A percentile compares a stretch with the other conserved stretches of the same genome.
Evolutionary conservation across 2,113 vertebrate genomes (phyloP).

Genomic region (Arizona elegans): DNA sequence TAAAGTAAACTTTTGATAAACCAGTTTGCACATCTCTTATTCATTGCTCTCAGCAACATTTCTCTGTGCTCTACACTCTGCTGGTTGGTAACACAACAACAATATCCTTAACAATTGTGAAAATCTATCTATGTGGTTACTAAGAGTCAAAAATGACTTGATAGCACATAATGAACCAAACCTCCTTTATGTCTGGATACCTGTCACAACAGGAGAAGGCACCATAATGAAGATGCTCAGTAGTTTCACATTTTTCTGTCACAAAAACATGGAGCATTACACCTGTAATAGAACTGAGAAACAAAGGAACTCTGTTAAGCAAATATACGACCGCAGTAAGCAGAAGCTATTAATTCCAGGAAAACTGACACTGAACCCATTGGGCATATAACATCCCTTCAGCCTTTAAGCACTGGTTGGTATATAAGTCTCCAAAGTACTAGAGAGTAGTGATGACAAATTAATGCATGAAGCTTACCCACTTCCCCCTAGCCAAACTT

Average conservation of each 20-base stretch:
- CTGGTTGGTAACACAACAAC: too few species aligned
- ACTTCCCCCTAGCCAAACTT: slow-evolving; percentile 16
- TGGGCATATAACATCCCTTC: neutral
- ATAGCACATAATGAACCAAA: neutral
- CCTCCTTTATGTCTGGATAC: neutral
- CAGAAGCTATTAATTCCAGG: neutral
- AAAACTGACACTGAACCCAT: neutral
- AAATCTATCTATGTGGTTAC: neutral
- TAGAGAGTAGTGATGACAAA: neutral
- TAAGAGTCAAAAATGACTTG: neutral
- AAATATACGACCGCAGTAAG: neutral
- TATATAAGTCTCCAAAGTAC: neutral
- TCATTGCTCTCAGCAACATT: too few species aligned
- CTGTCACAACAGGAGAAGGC: neutral
- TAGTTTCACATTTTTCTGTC: neutral
- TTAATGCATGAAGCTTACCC: neutral
- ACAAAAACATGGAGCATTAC: neutral
- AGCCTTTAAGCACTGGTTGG: neutral
- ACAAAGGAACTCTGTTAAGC: neutral
- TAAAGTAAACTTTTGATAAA: too few species aligned
- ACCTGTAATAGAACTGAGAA: neutral
- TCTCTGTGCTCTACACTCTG: too few species aligned
- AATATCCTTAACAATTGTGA: too few species aligned
- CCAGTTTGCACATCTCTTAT: too few species aligned
- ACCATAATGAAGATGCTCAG: neutral